Base-by-base conservation (phyloP, 2,797 vertebrate genomes). In the Mormyrops boulengeri region DNA sequence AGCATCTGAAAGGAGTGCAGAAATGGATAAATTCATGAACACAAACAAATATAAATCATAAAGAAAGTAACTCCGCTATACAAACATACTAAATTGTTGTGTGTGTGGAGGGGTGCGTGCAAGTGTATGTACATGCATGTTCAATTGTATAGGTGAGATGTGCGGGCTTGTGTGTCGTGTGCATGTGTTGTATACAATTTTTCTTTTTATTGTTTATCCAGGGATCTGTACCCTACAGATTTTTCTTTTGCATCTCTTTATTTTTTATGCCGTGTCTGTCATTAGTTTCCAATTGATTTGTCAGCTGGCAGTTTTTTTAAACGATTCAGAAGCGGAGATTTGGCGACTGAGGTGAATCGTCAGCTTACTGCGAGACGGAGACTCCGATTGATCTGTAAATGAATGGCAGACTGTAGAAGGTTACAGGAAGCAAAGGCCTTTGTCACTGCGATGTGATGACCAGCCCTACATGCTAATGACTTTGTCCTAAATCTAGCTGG, bases 341-440 rank as follows among this genome's bases (percentile, higher is more conserved):
- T 3, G 49, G 77, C 84, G 11, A 60, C 26, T 60, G 77, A 19
- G 34, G 38, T 49, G 30, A 8, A n/a, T 8, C 3, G 19, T 22
- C 41, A 9, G 80, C n/a, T 49, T 84, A 49, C 80, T 12, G 6
- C 8, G 44, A 19, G 80, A 47, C 17, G 38, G n/a, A 84, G 73
- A 26, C 52, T 85, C 22, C 8, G 3, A 49, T 85, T 47, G 52
- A 62, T 47, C 90, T 86, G 49, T 88, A 88, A 69, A 89, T 62
- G 66, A 91, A 11, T 87, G 89, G 90, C 85, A 88, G 88, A 91
- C 92, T 92, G 92, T 92, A 89, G 90, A 91, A 87, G 91, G 88
- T 90, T 89, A 90, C 91, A 88, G 91, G 89, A 89, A 89, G 47
- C 6, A 84, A 69, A 91, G 89, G 38, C 77, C 91, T 90, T 92